These are phyloP conservation scores for Acanthaster planci DNA, from an alignment of 35 echinoderm and acorn worm genomes.

Conservation along the genomic window DNA sequence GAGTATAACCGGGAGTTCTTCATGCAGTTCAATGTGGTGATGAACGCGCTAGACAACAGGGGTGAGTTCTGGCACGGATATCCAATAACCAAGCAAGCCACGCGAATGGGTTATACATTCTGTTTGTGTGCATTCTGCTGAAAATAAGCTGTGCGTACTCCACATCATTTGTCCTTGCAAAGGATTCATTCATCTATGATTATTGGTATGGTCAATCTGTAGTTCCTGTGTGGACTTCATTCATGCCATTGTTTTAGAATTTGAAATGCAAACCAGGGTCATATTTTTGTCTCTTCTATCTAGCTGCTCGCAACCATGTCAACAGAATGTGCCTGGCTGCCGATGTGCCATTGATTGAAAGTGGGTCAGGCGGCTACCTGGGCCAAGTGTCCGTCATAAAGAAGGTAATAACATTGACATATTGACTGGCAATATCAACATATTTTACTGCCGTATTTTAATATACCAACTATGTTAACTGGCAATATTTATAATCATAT, in stretches of 20 bases:
- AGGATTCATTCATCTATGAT: too few species aligned
- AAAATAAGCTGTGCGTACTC: too few species aligned
- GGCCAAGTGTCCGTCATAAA: constrained; percentile 99
- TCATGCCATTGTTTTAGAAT: neutral
- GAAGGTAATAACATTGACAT: constrained; percentile 65
- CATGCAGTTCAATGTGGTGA: constrained; percentile 88
- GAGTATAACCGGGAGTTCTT: constrained; percentile 91
- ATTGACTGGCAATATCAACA: too few species aligned
- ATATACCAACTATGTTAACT: too few species aligned
- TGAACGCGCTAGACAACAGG: constrained; percentile 98
- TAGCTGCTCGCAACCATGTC: constrained; percentile 99
- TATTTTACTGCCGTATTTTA: too few species aligned
- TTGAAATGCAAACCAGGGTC: neutral
- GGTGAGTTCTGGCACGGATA: constrained; percentile 46
- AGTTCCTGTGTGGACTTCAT: neutral
- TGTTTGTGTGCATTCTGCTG: too few species aligned
- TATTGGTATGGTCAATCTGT: too few species aligned
- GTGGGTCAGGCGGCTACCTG: constrained; percentile 94
- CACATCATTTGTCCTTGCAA: too few species aligned
- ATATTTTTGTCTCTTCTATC: constrained; percentile 18
- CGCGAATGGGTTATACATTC: too few species aligned
- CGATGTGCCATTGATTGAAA: constrained; percentile 92
- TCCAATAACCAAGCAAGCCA: too few species aligned
- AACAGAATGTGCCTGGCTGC: constrained; percentile 99
- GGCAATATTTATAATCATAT: too few species aligned